Conservation (phyloP, 2,888 invertebrate species). For the Brachypalpus laphriformis region DNA sequence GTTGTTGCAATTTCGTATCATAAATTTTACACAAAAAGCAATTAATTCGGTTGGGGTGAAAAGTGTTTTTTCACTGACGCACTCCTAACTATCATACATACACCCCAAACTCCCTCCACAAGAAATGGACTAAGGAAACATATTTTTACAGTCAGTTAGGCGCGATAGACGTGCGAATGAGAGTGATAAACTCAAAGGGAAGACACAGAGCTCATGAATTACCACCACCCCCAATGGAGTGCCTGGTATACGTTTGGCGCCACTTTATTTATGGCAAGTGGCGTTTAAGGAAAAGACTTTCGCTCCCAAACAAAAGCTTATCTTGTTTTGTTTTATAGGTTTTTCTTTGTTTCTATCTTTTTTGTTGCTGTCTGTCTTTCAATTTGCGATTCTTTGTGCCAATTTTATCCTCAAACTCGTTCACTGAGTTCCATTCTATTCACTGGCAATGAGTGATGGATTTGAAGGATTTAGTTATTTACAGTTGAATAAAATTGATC, state of each 20-base stretch:
- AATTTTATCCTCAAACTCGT: conserved; percentile 34
- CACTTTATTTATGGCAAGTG: conserved; percentile 69
- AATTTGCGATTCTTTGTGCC: conserved; percentile 37
- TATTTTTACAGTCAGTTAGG: conserved; percentile 67
- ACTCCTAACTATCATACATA: conserved; percentile 23
- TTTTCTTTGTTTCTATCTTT: conserved; percentile 24
- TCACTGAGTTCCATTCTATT: conserved; percentile 8
- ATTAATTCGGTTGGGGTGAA: conserved; percentile 56
- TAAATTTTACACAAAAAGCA: conserved; percentile 66
- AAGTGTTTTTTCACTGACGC: conserved; percentile 52
- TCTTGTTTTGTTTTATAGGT: conserved; percentile 60
- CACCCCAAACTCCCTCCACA: conserved; percentile 1
- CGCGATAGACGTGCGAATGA: conserved; percentile 68
- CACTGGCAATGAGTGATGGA: conserved; percentile 37
- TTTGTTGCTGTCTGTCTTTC: conserved; percentile 34
- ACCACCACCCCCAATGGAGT: conserved; percentile 22
- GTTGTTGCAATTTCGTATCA: conserved; percentile 63
- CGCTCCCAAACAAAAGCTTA: conserved; percentile 57
- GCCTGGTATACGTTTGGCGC: conserved; percentile 51
- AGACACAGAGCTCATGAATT: conserved; percentile 52
- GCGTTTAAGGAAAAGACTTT: conserved; percentile 63
- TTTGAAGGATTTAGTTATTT: conserved; percentile 51
- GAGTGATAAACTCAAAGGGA: conserved; percentile 64
- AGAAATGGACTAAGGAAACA: conserved; percentile 43
- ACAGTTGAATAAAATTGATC: conserved; percentile 53